Evolutionary conservation across 2,888 invertebrate species (phyloP).

Genomic region (Heliothis peltigera): DNA sequence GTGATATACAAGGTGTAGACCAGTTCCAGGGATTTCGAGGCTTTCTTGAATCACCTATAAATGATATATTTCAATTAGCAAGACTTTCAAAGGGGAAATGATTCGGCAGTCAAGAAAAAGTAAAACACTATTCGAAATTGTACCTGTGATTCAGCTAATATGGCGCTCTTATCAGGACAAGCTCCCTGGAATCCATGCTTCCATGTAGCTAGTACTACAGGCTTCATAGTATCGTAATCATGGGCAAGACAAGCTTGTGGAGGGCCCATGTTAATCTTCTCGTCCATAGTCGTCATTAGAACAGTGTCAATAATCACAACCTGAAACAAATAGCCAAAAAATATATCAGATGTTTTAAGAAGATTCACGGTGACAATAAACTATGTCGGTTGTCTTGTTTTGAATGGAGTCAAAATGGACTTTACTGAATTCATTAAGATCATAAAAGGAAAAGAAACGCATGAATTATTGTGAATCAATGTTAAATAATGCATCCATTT

Average conservation of each 20-base stretch:
- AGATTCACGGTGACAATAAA: background rate
- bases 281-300: conserved; percentile 95
- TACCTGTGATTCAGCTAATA: conserved; percentile 96
- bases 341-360: background rate
- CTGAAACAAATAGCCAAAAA: conserved; percentile 75
- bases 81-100: too few species aligned
- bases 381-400: too few species aligned
- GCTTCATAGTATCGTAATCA: conserved; percentile 97
- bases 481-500: conserved; percentile 7
- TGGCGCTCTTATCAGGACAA: conserved; percentile 97
- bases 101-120: background rate
- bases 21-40: conserved; percentile 97
- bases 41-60: conserved; percentile 97
- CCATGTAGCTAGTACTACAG: conserved; percentile 98
- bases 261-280: conserved; percentile 91
- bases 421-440: background rate
- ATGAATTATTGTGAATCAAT: conserved; percentile 7
- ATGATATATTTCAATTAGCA: background rate
- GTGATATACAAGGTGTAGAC: conserved; percentile 98
- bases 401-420: background rate
- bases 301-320: conserved; percentile 98
- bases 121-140: background rate
- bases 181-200: conserved; percentile 98
- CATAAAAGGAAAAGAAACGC: conserved; percentile 6
- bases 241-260: conserved; percentile 96